These are phyloP conservation scores for Antechinus stuartii DNA, from an alignment of 2,113 vertebrate species.

Conservation along the genomic window DNA sequence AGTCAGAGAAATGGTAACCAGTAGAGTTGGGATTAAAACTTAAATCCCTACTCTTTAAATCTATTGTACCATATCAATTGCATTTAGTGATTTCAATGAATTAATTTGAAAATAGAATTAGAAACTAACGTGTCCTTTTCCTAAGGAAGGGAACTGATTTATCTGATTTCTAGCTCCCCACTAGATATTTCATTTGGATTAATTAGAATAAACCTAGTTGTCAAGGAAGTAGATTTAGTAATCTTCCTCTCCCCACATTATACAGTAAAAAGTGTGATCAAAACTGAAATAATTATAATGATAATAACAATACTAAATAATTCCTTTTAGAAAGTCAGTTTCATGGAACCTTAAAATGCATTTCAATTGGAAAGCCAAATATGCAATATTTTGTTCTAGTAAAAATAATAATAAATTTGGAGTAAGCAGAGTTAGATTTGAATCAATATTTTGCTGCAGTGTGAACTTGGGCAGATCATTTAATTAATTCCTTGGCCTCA, in stretches of 20 bases:
- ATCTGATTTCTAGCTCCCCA: not conserved
- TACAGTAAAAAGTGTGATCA: not conserved
- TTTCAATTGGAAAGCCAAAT: not conserved
- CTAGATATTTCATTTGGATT: not conserved
- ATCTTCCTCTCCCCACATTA: not conserved
- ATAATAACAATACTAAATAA: slow-evolving; percentile 3
- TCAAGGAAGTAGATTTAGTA: not conserved
- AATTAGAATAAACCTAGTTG: not conserved
- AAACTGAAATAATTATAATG: not conserved
- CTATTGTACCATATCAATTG: not conserved
- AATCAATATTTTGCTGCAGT: not conserved
- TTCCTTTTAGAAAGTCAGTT: not conserved
- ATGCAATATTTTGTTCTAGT: not conserved
- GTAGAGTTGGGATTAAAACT: not conserved
- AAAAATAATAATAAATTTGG: not conserved
- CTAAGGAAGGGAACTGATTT: not conserved
- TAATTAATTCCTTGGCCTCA: not conserved
- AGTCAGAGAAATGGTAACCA: not conserved
- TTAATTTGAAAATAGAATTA: not conserved
- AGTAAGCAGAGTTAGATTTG: not conserved
- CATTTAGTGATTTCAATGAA: not conserved
- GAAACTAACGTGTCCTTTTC: not conserved
- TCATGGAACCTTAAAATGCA: not conserved
- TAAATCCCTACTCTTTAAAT: not conserved
- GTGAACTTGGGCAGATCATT: not conserved